Evolutionary conservation across 2,888 invertebrate genomes (phyloP), one percentile per base, ranked within the genome.

Genomic region (Drosophila algonquin): DNA sequence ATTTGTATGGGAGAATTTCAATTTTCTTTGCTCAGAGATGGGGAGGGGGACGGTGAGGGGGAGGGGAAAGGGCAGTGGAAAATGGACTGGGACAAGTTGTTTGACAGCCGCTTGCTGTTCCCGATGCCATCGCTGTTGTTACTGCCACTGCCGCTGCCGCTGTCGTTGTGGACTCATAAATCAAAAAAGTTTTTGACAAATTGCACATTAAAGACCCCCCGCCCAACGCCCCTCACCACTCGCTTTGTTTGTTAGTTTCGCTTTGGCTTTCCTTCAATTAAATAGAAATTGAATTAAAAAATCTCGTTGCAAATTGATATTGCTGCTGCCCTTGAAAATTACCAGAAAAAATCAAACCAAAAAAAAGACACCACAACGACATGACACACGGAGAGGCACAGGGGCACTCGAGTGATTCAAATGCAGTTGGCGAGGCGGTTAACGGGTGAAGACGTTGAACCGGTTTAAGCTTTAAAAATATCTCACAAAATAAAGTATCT

Each of bases 151-250:
- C 32, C 70, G 57, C 12, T n/a, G 40, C 7, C 40, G 40, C 40
- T 40, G 40, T 14, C n/a, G 40, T 72, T 70, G 67, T 46, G 44
- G 67, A 72, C 76, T 69, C 76, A 84, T 84, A 84, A 84, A 84
- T 84, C 84, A 84, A 83, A 83, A 74, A 86, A 86, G 68, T 84
- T 84, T 72, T 79, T 83, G 84, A 86, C 86, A 84, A 84, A 83
- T 84, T 81, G 79, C 84, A 83, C 85, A 84, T 83, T 83, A 84
- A 84, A 81, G 85, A 64, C 79, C 62, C 61, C 12, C 35, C 40
- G 0, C 14, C 40, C 40, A 12, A 4, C 40, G 0, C 14, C 40
- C 14, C 35, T 1, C 14, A 6, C 3, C 40, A 0, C 6, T 71
- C 68, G 67, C 53, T 77, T 56, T 57, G 63, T 55, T 40, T 54